phyloP scores from a whole-genome alignment of 2,888 invertebrate genomes.

The Drosophila percnosoma region DNA sequence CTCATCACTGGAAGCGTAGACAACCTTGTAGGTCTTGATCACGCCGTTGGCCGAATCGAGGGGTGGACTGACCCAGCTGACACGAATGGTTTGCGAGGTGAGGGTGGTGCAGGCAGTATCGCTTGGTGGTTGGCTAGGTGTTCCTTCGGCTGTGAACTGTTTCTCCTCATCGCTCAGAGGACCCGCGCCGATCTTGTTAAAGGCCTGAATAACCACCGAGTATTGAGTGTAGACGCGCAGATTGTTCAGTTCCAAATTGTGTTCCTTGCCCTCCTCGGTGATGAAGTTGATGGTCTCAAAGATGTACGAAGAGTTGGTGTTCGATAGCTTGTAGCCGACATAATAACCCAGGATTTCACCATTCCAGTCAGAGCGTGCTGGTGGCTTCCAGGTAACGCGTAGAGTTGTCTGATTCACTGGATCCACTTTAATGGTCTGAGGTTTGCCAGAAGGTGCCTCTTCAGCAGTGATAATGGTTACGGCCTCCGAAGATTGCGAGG shows the following conservation, averaged over 20 bases:
- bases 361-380: conserved; percentile 95
- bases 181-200: conserved; percentile 96
- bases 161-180: conserved; percentile 95
- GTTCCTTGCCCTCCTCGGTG: conserved; percentile 96
- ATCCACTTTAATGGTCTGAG: conserved; percentile 93
- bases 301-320: conserved; percentile 93
- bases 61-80: conserved; percentile 97
- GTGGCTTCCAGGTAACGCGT: conserved; percentile 96
- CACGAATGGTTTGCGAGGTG: conserved; percentile 96
- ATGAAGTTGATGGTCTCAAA: conserved; percentile 97
- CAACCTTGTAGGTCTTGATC: conserved; percentile 97
- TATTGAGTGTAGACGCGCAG: conserved; percentile 97
- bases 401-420: conserved; percentile 94
- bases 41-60: conserved; percentile 96
- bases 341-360: conserved; percentile 96
- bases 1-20: conserved; percentile 95
- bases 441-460: conserved; percentile 94
- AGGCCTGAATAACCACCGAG: conserved; percentile 97
- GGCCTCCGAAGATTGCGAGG: conserved; percentile 96
- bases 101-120: conserved; percentile 96
- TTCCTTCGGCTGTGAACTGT: conserved; percentile 97
- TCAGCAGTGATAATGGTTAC: conserved; percentile 98
- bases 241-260: conserved; percentile 92
- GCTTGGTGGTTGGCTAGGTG: conserved; percentile 95
- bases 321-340: conserved; percentile 94